phyloP scores from a whole-genome alignment of 2,113 vertebrate genomes.

The Telmatochromis sp. region DNA sequence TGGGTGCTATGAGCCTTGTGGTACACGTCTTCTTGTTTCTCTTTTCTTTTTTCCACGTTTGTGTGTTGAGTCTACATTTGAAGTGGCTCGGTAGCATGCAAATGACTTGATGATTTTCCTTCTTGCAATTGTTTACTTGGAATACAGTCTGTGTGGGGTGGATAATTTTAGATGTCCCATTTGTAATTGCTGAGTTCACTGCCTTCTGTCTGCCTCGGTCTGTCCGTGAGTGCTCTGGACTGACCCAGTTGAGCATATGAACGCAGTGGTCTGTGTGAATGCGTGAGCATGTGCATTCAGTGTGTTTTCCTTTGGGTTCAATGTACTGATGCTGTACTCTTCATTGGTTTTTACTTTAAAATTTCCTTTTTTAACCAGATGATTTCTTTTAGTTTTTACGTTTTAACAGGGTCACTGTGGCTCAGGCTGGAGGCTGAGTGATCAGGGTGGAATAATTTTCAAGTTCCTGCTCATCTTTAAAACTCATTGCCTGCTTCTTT shows the following conservation, averaged over 20 bases:
- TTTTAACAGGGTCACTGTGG: not conserved
- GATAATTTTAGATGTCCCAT: constrained; percentile 25
- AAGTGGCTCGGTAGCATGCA: not conserved
- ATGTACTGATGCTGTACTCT: not conserved
- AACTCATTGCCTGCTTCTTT: not conserved
- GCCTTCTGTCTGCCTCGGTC: not conserved
- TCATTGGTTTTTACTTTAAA: not conserved
- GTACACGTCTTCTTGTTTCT: not conserved
- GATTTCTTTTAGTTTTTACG: not conserved
- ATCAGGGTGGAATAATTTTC: not conserved
- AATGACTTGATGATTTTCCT: not conserved
- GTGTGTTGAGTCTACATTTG: not conserved
- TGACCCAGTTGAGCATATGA: constrained; percentile 20
- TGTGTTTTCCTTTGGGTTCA: not conserved
- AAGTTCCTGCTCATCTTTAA: not conserved
- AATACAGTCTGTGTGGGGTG: not conserved
- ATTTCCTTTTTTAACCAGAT: not conserved
- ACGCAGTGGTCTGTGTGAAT: not conserved
- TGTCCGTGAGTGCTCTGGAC: not conserved
- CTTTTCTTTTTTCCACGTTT: not conserved
- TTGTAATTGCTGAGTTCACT: constrained; percentile 2
- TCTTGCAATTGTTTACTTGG: not conserved
- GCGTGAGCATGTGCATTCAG: not conserved
- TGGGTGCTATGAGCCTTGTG: not conserved
- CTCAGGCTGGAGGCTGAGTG: not conserved